Percentiles rank a stretch among this genome's conserved stretches.
phyloP scores from a whole-genome alignment of 1,140 invertebrate species.

The Antheraea mylitta region DNA sequence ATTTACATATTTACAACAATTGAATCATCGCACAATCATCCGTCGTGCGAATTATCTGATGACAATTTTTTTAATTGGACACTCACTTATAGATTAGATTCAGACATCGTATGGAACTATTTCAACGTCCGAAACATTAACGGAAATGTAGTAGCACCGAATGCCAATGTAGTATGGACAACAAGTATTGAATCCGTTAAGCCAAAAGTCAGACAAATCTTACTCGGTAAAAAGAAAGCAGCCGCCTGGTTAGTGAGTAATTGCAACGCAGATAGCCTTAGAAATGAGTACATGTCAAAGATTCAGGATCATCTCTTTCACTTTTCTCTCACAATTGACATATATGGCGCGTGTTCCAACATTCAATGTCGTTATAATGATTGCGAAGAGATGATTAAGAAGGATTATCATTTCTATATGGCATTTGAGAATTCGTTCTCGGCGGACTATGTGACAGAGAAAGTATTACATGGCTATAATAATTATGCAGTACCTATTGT shows the following conservation, averaged over 20 bases:
- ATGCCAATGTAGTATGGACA: conserved; percentile 30
- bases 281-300: conserved; percentile 80
- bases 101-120: conserved; percentile 81
- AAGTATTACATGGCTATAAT: conserved; percentile 77
- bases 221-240: conserved; percentile 59
- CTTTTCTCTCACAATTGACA: conserved; percentile 77
- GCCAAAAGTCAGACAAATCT: conserved; percentile 37
- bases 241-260: conserved; percentile 83
- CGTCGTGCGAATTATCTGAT: conserved; percentile 41
- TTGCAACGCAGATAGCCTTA: conserved; percentile 77
- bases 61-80: conserved; percentile 81
- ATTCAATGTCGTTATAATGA: conserved; percentile 41
- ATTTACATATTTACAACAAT: conserved; percentile 61
- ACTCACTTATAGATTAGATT: conserved; percentile 82
- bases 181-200: conserved; percentile 33
- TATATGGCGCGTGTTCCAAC: conserved; percentile 82
- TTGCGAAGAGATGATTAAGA: conserved; percentile 63
- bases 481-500: conserved; percentile 77
- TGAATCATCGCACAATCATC: conserved; percentile 40
- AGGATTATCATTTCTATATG: conserved; percentile 83
- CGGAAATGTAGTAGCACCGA: conserved; percentile 50
- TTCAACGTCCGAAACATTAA: conserved; percentile 44
- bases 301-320: conserved; percentile 79
- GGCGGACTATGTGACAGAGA: conserved; percentile 83
- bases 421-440: conserved; percentile 83